A percentile compares a stretch with the other conserved stretches of the same genome.
Conservation (phyloP, 2,113 vertebrate genomes). For the Pseudonaja textilis region DNA sequence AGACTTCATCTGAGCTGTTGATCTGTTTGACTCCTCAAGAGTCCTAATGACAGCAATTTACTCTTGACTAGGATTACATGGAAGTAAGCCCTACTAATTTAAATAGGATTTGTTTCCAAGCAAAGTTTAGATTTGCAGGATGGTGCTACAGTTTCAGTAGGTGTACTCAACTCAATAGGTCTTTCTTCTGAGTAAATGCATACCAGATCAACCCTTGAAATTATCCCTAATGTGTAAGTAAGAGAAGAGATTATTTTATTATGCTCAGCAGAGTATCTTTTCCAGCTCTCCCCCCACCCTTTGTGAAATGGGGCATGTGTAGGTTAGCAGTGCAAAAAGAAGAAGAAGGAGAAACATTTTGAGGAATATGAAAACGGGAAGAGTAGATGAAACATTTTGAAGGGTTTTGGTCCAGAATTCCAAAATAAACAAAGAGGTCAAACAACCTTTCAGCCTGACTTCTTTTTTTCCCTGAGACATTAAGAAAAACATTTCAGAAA, state of each 20-base stretch:
- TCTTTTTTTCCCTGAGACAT: conserved; percentile 54
- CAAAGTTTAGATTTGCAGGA: background rate
- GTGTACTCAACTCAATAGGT: background rate
- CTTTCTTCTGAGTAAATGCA: background rate
- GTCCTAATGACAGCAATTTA: background rate
- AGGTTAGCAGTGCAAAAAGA: conserved; percentile 54
- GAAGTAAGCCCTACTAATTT: background rate
- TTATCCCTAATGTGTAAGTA: conserved; percentile 24
- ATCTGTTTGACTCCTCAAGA: background rate
- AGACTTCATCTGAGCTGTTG: background rate
- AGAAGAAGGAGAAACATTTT: conserved; percentile 53
- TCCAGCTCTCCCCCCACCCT: conserved; percentile 44
- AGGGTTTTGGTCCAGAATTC: conserved; percentile 63
- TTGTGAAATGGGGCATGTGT: conserved; percentile 40
- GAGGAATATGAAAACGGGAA: conserved; percentile 61
- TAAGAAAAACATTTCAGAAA: conserved; percentile 72
- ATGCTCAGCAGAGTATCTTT: conserved; percentile 26
- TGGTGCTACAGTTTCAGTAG: background rate
- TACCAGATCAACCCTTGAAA: background rate
- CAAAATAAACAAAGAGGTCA: conserved; percentile 70
- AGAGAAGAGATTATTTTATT: background rate
- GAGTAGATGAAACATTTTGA: conserved; percentile 68
- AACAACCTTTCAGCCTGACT: conserved; percentile 66
- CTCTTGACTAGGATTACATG: background rate
- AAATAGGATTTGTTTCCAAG: conserved; percentile 1